Conservation (phyloP, 2,888 invertebrate genomes). For the Hoplodrina blanda region DNA sequence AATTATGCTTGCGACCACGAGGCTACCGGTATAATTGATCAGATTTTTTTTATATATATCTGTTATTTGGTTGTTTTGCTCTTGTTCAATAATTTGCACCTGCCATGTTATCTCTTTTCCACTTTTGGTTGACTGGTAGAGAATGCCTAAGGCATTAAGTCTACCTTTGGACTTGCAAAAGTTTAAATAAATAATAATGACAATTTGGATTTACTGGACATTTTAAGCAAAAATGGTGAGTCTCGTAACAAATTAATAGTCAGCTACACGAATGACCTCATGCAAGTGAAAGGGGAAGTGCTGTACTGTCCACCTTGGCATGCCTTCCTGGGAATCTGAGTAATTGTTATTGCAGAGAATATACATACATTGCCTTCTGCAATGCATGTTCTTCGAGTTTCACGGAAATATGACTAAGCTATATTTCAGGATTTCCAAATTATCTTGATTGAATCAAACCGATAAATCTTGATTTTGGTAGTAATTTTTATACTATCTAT, state of each 20-base stretch:
- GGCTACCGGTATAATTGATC: too few species aligned
- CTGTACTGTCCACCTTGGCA: constrained; percentile 39
- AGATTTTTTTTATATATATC: too few species aligned
- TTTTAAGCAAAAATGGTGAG: constrained; percentile 12
- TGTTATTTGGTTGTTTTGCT: too few species aligned
- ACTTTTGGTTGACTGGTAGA: too few species aligned
- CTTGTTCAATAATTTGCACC: too few species aligned
- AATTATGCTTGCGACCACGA: too few species aligned
- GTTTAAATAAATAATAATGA: background rate
- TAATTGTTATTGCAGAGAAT: constrained; percentile 22
- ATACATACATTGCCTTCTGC: background rate
- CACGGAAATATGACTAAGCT: background rate
- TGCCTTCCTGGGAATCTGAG: constrained; percentile 16
- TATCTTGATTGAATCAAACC: too few species aligned
- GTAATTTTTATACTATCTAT: too few species aligned
- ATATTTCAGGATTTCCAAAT: background rate
- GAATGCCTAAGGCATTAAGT: too few species aligned
- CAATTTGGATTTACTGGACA: constrained; percentile 10
- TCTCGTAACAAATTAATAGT: background rate
- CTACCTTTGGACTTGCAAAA: too few species aligned
- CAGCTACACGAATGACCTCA: constrained; percentile 19
- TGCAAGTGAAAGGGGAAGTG: constrained; percentile 49
- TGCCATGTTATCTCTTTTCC: too few species aligned
- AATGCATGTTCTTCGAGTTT: background rate
- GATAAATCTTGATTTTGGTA: too few species aligned